A percentile compares a stretch with the other conserved stretches of the same genome.
Conservation (phyloP, 2,888 invertebrate genomes). For the Biston betularia region DNA sequence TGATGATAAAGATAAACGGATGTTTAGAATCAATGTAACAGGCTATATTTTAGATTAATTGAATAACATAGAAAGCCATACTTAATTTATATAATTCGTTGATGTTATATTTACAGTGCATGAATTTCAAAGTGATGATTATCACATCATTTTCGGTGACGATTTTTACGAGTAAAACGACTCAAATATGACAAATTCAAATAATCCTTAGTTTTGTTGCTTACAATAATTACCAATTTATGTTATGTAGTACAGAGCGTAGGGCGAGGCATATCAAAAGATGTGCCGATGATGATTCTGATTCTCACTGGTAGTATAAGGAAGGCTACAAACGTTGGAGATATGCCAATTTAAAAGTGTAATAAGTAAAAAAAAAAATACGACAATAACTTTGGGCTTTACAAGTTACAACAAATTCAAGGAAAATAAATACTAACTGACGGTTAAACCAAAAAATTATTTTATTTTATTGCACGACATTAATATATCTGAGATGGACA, state of each 20-base stretch:
- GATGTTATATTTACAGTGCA: not conserved
- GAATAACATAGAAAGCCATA: constrained; percentile 1
- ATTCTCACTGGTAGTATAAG: too few relatives aligned
- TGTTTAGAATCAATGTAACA: constrained; percentile 11
- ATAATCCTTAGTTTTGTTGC: not conserved
- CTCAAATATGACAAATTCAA: not conserved
- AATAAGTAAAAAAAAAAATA: not conserved
- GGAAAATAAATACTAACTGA: not conserved
- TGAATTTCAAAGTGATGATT: constrained; percentile 2
- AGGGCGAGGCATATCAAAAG: too few relatives aligned
- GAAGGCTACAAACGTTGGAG: too few relatives aligned
- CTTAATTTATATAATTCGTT: not conserved
- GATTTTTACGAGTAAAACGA: not conserved
- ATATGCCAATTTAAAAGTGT: too few relatives aligned
- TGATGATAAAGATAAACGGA: constrained; percentile 12
- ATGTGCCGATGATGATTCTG: too few relatives aligned
- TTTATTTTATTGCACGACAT: constrained; percentile 21
- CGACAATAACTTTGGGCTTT: not conserved
- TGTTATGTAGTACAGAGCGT: too few relatives aligned
- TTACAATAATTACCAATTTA: too few relatives aligned
- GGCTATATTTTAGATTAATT: constrained; percentile 5
- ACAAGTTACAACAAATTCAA: not conserved
- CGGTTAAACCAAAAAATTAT: constrained; percentile 6
- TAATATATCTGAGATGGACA: constrained; percentile 15
- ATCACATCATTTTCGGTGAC: not conserved